phyloP scores from a whole-genome alignment of 2,113 vertebrate species.

The Micromys minutus region DNA sequence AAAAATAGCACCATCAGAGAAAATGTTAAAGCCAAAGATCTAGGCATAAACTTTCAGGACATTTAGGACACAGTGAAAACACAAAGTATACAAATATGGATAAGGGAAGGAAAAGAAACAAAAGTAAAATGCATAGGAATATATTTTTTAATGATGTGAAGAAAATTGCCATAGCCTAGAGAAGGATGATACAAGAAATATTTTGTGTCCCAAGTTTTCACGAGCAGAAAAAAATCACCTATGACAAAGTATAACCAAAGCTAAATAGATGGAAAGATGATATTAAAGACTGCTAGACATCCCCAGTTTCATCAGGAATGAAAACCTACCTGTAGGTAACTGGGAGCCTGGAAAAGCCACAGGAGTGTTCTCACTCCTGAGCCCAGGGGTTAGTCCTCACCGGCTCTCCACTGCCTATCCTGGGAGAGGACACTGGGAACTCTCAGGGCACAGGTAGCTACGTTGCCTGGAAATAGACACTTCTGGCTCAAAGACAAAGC shows the following conservation, averaged over 20 bases:
- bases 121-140: neutral
- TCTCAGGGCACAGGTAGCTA: too few relatives aligned
- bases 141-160: neutral
- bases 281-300: neutral
- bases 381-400: too few relatives aligned
- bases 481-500: too few relatives aligned
- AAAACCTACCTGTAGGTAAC: too few relatives aligned
- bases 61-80: neutral
- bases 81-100: neutral
- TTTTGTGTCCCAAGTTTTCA: neutral
- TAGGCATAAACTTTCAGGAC: neutral
- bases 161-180: neutral
- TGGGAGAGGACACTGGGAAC: too few relatives aligned
- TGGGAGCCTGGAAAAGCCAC: too few relatives aligned
- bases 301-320: too few relatives aligned
- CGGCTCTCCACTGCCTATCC: too few relatives aligned
- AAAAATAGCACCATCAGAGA: neutral
- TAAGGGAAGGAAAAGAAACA: neutral
- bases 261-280: neutral
- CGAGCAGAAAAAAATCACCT: neutral
- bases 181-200: neutral
- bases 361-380: too few relatives aligned
- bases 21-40: neutral
- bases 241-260: neutral
- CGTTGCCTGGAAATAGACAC: too few relatives aligned